Evolutionary conservation across 2,888 invertebrate species (phyloP), one percentile per base, ranked within the genome.

Genomic region (Stictocephala bisonia): DNA sequence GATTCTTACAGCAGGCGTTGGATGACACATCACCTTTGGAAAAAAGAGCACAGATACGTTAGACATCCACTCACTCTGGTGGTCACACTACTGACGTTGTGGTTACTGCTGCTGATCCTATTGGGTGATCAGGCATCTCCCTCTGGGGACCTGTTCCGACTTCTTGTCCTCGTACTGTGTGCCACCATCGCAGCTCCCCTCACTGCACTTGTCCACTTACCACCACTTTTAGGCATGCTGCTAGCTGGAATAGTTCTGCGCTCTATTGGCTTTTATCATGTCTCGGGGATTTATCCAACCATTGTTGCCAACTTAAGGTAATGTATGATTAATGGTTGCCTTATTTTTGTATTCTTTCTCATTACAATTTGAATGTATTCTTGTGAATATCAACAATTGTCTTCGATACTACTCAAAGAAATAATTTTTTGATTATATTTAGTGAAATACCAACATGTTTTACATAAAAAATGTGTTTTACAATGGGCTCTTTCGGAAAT

Each of bases 221-320:
- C 90, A 0, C 88, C 89, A 15, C 85, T 89, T 81, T 84, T 90
- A 73, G 90, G 90, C 4, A 90, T 90, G 89, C 82, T 90, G 0
- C 82, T 89, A 50, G 86, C 88, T 68, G 89, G 90, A 11, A 86
- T 89, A 2, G 79, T 87, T 11, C 84, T 86, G 69, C 82, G 85
- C 66, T 87, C 87, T 80, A 77, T 86, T 15, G 86, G 86, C 0
- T 81, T 84, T 73, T 84, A 86, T 13, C 79, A 86, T 71, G 53
- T 80, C 77, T 44, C 64, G 9, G 77, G 75, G 0, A 72, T 78
- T 7, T 79, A 77, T 20, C 44, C 48, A 20, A 78, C 74, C 64
- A 75, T 77, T 60, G 76, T 77, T 35, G 56, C 70, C 7, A 44
- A 76, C 9, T 60, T 75, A 13, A 76, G 77, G 78, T 77, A 70